Evolutionary conservation across 2,113 vertebrate species (phyloP), one percentile per base, ranked within the genome.

Genomic region (Probosciger aterrimus): DNA sequence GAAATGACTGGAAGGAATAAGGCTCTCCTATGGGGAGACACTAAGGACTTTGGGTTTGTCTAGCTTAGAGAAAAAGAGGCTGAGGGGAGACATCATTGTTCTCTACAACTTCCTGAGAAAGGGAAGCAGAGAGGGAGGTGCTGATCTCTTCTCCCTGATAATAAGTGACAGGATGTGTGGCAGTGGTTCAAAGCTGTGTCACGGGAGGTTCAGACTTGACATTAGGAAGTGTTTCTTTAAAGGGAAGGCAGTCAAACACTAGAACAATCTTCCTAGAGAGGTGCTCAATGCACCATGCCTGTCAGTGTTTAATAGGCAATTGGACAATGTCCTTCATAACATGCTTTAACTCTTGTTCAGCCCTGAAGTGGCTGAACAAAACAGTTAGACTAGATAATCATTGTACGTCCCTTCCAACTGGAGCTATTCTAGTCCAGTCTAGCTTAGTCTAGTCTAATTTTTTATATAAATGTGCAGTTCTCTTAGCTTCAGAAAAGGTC

Each of bases 81-180:
- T 85, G 50, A 84, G 59, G 3, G 3, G 27, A 1, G 5, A 28
- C 4, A 7, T 60, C 4, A 43, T 27, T 19, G 46, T 28, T 69
- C 0, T 0, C 5, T 60, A 27, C 39, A 60, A 7, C 11, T 59
- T 90, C 27, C 57, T 49, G 27, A 76, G 50, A 27, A 62, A 9
- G 22, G 9, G 7, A 55, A 28, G 20, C 11, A 19, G 23, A 71
- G 27, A 60, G 7, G 7, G 11, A 74, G 15, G 52, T 33, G 37
- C 7, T 47, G 41, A 47, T 5, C 4, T 46, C 31, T 64, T 65
- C 28, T 35, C 20, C 25, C 28, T 65, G 15, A 3, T 11, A 70
- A 31, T 9, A 12, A 37, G 35, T 53, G 12, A 15, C 3, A 76
- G 7, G 4, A 62, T 8, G 1, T 4, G 1, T 33, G 18, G 27